These are phyloP conservation scores for Philopotamus ludificatus DNA, from an alignment of 1,140 invertebrate species.

Conservation along the genomic window DNA sequence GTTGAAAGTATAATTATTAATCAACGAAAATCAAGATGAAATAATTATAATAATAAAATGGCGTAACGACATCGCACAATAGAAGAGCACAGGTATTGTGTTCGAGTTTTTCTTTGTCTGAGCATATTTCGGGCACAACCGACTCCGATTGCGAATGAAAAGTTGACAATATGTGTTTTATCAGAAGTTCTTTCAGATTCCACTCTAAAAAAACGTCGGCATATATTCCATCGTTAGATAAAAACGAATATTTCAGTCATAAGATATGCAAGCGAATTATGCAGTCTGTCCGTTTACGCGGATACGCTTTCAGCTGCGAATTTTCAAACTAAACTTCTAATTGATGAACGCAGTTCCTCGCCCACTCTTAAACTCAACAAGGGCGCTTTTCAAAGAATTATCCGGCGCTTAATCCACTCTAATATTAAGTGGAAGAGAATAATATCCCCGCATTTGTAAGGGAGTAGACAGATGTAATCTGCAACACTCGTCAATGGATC, in stretches of 20 bases:
- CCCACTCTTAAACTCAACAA: too few relatives aligned
- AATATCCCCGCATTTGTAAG: too few relatives aligned
- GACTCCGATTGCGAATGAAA: conserved; percentile 26
- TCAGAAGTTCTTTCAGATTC: conserved; percentile 7
- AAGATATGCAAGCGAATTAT: neutral
- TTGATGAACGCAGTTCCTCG: too few relatives aligned
- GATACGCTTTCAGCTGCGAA: conserved; percentile 1
- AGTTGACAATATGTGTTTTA: conserved; percentile 26
- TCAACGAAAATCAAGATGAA: neutral
- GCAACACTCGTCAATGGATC: neutral
- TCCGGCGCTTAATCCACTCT: too few relatives aligned
- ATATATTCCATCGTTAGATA: too few relatives aligned
- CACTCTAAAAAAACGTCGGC: neutral
- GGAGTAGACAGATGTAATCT: too few relatives aligned
- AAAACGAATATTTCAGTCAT: neutral
- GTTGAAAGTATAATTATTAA: neutral
- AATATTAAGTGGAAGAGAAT: too few relatives aligned
- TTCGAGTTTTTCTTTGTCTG: conserved; percentile 22
- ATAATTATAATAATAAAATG: conserved; percentile 2
- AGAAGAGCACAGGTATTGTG: conserved; percentile 9
- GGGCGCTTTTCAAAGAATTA: too few relatives aligned
- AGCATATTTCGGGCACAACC: conserved; percentile 4
- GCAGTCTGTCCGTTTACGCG: neutral
- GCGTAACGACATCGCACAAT: conserved; percentile 24
- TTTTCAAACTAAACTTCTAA: too few relatives aligned